A percentile compares a stretch with the other conserved stretches of the same genome.
Evolutionary conservation across 1,140 invertebrate genomes (phyloP).

Genomic region (Archegozetes longisetosus): DNA sequence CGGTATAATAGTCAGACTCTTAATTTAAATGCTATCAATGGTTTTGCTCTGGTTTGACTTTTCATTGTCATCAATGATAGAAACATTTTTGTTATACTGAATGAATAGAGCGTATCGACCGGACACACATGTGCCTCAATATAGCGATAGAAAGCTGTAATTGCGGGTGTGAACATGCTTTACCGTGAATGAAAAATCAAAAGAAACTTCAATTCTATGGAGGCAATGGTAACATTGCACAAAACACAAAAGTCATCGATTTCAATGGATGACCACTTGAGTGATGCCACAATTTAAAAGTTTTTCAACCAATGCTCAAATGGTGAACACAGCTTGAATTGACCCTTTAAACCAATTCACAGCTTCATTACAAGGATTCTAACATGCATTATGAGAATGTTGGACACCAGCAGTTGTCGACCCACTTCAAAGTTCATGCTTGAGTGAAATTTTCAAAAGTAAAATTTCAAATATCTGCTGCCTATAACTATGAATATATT

Average conservation of each 20-base stretch:
- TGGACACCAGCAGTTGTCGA: too few relatives aligned
- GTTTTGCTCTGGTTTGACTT: background rate
- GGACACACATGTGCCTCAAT: background rate
- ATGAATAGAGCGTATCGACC: background rate
- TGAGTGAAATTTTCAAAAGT: too few relatives aligned
- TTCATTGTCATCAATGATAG: background rate
- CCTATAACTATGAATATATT: too few relatives aligned
- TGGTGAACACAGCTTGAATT: background rate
- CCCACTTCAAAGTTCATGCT: too few relatives aligned
- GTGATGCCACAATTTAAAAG: background rate
- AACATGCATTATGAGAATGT: too few relatives aligned
- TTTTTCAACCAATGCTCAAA: background rate
- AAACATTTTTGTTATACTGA: background rate
- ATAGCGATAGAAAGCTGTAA: background rate
- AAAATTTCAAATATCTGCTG: too few relatives aligned
- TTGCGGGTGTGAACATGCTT: background rate
- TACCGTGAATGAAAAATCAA: background rate
- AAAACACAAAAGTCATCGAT: background rate
- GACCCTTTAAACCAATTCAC: background rate
- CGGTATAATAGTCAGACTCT: background rate
- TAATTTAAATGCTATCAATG: background rate
- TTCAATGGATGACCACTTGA: background rate
- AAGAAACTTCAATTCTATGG: background rate
- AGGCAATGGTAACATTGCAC: background rate
- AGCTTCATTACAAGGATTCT: background rate